Base-by-base conservation (phyloP, 2,888 invertebrate genomes). In the Leptarthrus brevirostris region DNA sequence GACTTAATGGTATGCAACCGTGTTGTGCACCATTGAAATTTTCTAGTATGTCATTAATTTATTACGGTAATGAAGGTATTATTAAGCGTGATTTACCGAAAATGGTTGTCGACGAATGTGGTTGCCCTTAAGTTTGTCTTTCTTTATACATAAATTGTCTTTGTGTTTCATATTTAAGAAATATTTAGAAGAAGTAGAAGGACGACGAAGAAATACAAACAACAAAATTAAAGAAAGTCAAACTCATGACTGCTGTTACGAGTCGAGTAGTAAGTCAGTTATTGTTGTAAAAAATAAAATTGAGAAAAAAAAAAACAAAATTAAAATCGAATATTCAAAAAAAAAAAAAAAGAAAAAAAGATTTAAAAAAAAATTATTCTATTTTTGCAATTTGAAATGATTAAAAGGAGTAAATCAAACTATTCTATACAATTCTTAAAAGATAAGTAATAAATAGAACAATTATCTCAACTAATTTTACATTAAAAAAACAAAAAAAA, bases 81-180 rank as follows among this genome's bases (percentile, higher is more conserved):
- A 94, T 96, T 85, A 96, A 96, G 86, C 90, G 95, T 81, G 95
- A 96, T 87, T 88, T 96, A 83, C 96, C 96, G 79, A 95, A 96
- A 88, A 96, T 96, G 96, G 94, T 95, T 80, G 95, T 96, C 77
- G 95, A 96, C 86, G 96, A 96, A 88, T 96, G 96, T 87, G 96
- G 95, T 80, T 96, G 96, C 86, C 95, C 95, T 80, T 96, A 89
- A 90, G 77, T 52, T 52, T 52, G 16, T 44, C 12, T 44, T 12
- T 44, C n/a, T n/a, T n/a, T 44, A 12, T 16, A 14, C 3, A 14
- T 44, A 16, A 44, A 44, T 44, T 44, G 1, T 12, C 44, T 12
- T 16, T 16, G 12, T n/a, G n/a, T n/a, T n/a, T n/a, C n/a, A n/a
- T n/a, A n/a, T n/a, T n/a, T n/a, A n/a, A n/a, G n/a, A n/a, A n/a